phyloP scores from a whole-genome alignment of 2,113 vertebrate genomes.

The Oriolus oriolus region DNA sequence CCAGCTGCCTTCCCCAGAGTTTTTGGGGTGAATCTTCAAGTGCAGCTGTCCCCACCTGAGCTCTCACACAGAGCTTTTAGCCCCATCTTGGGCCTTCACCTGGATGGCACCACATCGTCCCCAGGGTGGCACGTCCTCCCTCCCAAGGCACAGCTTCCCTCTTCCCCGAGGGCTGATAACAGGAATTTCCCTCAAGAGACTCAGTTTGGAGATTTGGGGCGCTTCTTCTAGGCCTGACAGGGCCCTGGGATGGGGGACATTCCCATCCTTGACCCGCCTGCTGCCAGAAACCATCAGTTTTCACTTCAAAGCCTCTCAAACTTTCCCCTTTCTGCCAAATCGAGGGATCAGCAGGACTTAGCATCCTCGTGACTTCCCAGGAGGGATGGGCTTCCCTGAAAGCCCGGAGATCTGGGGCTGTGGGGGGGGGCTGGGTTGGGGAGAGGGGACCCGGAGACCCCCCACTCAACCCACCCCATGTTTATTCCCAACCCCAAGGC shows the following conservation, averaged over 20 bases:
- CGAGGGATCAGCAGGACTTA: not conserved
- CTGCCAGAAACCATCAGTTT: not conserved
- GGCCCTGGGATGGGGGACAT: not conserved
- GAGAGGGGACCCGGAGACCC: fast-evolving
- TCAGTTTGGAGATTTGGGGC: not conserved
- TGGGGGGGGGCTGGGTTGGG: not conserved
- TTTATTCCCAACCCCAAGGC: not conserved
- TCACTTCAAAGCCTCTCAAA: not conserved
- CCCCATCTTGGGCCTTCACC: not conserved
- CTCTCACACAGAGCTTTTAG: not conserved
- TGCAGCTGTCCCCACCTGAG: not conserved
- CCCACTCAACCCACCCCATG: fast-evolving
- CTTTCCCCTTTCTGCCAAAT: not conserved
- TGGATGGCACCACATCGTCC: fast-evolving
- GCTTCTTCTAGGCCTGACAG: fast-evolving
- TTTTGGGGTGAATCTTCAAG: not conserved
- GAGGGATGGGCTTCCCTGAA: not conserved
- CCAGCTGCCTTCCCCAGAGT: not conserved
- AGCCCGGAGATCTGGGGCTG: not conserved
- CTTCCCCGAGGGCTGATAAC: fast-evolving
- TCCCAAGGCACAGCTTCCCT: not conserved
- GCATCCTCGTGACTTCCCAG: not conserved
- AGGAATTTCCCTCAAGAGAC: not conserved
- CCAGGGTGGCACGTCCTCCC: fast-evolving
- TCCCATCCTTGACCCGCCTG: fast-evolving